A percentile compares a stretch with the other conserved stretches of the same genome.
Evolutionary conservation across 2,888 invertebrate species (phyloP).

Genomic region (Alloplasta piceator): DNA sequence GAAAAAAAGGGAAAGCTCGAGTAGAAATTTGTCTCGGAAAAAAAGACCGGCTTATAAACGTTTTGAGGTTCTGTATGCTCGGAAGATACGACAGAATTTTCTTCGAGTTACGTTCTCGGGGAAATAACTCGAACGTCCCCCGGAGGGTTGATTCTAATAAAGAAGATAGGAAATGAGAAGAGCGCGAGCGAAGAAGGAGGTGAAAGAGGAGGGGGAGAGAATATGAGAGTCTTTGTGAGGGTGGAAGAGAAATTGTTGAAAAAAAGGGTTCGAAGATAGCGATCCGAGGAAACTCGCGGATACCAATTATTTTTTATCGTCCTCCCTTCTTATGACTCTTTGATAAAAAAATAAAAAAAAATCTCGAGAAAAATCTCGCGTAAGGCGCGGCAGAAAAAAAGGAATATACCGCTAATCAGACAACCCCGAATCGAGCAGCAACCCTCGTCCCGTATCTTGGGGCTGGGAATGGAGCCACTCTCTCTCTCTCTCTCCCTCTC

Average conservation of each 20-base stretch:
- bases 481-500: not conserved
- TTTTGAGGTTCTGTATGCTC: not conserved
- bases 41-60: conserved; percentile 19
- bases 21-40: conserved; percentile 41
- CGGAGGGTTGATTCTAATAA: conserved; percentile 45
- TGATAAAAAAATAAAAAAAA: not conserved
- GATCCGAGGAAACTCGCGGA: conserved; percentile 44
- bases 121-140: conserved; percentile 35
- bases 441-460: not conserved
- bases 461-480: not conserved
- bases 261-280: conserved; percentile 24
- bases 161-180: conserved; percentile 29
- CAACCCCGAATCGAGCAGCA: not conserved
- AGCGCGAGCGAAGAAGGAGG: not conserved
- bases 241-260: conserved; percentile 23
- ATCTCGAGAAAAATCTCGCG: not conserved
- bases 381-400: no score
- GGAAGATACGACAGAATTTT: conserved; percentile 52
- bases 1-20: conserved; percentile 1
- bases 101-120: conserved; percentile 34
- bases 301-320: conserved; percentile 63
- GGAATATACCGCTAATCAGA: no score
- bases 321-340: conserved; percentile 2
- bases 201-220: not conserved
- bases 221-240: not conserved